Conservation (phyloP, 2,797 vertebrate genomes). For the Vultur gryphus region DNA sequence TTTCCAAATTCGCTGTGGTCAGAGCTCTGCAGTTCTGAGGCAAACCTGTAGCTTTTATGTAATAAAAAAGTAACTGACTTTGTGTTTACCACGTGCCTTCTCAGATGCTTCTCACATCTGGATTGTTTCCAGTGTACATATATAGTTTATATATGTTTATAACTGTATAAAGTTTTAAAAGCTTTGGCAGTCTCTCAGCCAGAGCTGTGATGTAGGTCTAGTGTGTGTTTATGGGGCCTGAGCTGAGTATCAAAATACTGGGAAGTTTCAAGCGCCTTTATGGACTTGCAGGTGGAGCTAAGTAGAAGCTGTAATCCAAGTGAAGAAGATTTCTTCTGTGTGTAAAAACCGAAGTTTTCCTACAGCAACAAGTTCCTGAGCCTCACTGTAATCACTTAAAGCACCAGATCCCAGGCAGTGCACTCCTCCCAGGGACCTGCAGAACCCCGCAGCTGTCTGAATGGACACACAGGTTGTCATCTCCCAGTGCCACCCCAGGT, state of each 20-base stretch:
- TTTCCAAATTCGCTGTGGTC: neutral
- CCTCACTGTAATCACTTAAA: neutral
- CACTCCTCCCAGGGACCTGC: neutral
- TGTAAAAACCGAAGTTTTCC: neutral
- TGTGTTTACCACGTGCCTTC: neutral
- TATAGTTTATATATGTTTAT: conserved; percentile 6
- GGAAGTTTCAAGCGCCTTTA: neutral
- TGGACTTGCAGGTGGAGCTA: neutral
- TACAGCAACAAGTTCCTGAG: neutral
- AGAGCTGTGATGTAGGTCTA: neutral
- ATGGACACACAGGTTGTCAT: neutral
- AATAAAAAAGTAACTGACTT: neutral
- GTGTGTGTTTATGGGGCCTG: neutral
- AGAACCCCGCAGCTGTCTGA: neutral
- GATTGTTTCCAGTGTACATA: neutral
- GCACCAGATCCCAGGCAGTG: neutral
- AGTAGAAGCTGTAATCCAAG: neutral
- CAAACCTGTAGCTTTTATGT: neutral
- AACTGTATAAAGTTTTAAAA: conserved; percentile 41
- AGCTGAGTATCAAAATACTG: neutral
- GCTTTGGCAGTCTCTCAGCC: neutral
- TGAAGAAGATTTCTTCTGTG: neutral
- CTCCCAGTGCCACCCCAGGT: neutral
- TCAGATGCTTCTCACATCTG: neutral
- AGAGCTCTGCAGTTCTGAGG: neutral